Percentiles rank a stretch among this genome's conserved stretches.
Evolutionary conservation across 2,888 invertebrate genomes (phyloP).

Genomic region (Mythimna loreyi): DNA sequence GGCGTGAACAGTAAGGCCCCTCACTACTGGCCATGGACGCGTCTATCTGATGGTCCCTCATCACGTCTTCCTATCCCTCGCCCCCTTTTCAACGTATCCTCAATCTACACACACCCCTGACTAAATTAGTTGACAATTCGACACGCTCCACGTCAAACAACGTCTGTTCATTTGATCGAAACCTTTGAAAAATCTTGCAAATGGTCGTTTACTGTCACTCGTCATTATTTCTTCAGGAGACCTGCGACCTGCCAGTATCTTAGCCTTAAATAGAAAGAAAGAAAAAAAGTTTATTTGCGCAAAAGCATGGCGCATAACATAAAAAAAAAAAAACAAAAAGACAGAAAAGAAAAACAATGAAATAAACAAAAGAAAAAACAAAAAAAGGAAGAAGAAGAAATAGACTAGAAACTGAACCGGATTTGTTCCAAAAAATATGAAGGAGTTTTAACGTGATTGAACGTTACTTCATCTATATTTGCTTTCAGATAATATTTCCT

Average conservation of each 20-base stretch:
- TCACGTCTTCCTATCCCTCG: constrained; percentile 5
- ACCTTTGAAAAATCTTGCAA: constrained; percentile 37
- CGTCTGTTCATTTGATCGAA: constrained; percentile 46
- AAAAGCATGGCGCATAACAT: no score
- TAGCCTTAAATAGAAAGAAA: constrained; percentile 22
- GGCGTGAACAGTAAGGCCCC: constrained; percentile 37
- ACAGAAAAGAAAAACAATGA: no score
- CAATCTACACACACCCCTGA: constrained; percentile 41
- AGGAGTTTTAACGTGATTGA: constrained; percentile 1
- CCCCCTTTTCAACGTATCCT: constrained; percentile 29
- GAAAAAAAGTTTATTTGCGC: no score
- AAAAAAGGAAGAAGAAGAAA: no score
- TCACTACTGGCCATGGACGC: constrained; percentile 55
- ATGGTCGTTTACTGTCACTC: constrained; percentile 31
- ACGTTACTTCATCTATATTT: constrained; percentile 7
- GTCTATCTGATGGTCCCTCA: constrained; percentile 73
- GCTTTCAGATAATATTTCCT: not conserved
- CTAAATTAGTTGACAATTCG: constrained; percentile 52
- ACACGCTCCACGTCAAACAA: constrained; percentile 51
- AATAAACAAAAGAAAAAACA: no score
- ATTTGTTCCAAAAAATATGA: constrained; percentile 27
- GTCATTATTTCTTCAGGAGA: constrained; percentile 25
- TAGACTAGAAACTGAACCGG: constrained; percentile 28
- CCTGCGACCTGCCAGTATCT: not conserved
- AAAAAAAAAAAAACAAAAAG: no score